Evolutionary conservation across 2,113 vertebrate species (phyloP), one percentile per base, ranked within the genome.

Genomic region (Caranx ignobilis): DNA sequence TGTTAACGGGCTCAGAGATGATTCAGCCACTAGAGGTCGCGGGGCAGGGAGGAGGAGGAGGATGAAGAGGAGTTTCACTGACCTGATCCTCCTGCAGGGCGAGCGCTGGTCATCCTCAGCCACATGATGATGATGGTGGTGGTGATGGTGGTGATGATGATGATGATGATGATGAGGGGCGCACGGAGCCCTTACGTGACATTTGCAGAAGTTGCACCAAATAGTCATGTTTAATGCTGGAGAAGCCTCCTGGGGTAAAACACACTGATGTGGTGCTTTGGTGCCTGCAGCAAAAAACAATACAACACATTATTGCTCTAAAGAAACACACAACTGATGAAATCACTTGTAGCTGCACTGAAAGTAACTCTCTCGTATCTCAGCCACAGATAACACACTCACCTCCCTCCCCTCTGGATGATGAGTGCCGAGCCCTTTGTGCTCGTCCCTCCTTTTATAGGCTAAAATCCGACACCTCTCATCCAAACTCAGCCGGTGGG

Each of bases 201-300:
- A 77, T 82, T 78, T 91, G 89, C 95, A 96, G 79, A 84, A 90
- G 85, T 88, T 92, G 89, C 95, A 95, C 90, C 95, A 94, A 83
- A 94, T 77, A 76, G 93, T 93, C 95, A 96, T 96, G 26, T 68
- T 78, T 78, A 41, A 59, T 54, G 39, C 55, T 8, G 37, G 10
- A 69, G 71, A 34, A 15, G 50, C 26, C 21, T 77, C 77, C 77
- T 80, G 1, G 2, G 6, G 16, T 9, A 8, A 79, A 54, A 65
- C 12, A 62, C 6, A 56, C 3, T 2, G n/a, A 10, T 18, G 37
- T 34, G 52, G 54, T 15, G 21, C 0, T 54, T 9, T 16, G 10
- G 26, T 26, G 26, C 5, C 5, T 37, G 8, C 37, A 41, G 39
- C 10, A 63, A 47, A 31, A 68, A 15, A 26, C 1, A 52, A 52